Evolutionary conservation across 2,113 vertebrate species (phyloP).

Genomic region (Ceuthmochares aereus): DNA sequence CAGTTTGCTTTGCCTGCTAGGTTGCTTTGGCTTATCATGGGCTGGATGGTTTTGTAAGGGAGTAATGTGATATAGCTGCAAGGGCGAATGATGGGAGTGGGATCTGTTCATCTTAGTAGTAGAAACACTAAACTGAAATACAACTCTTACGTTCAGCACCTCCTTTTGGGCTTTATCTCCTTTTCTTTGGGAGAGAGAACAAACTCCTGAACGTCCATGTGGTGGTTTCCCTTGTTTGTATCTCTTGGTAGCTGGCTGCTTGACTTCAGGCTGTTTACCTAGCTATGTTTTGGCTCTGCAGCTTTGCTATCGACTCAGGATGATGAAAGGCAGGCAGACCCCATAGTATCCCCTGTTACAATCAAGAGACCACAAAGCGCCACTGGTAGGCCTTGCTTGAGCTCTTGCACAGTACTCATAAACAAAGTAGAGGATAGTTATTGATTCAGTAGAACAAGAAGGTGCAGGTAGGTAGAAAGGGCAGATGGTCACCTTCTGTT

Average conservation of each 20-base stretch:
- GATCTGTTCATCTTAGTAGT: background rate
- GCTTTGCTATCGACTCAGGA: background rate
- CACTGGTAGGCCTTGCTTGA: background rate
- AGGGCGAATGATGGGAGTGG: background rate
- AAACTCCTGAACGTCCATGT: background rate
- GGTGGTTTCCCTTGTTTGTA: background rate
- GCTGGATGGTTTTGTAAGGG: background rate
- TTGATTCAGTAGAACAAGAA: background rate
- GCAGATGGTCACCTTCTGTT: background rate
- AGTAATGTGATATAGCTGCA: background rate
- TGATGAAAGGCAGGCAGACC: background rate
- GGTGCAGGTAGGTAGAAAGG: background rate
- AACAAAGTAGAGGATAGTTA: background rate
- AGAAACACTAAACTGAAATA: background rate
- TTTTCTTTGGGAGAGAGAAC: background rate
- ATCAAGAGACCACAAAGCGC: background rate
- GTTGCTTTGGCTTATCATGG: background rate
- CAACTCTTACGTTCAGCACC: background rate
- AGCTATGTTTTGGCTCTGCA: background rate
- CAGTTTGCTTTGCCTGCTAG: background rate
- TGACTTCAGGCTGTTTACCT: background rate
- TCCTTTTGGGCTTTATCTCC: background rate
- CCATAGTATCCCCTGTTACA: fast-evolving
- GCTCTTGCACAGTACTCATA: background rate
- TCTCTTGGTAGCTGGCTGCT: background rate